Conservation (phyloP, 2,888 invertebrate genomes). For the Euzetes globulus region DNA sequence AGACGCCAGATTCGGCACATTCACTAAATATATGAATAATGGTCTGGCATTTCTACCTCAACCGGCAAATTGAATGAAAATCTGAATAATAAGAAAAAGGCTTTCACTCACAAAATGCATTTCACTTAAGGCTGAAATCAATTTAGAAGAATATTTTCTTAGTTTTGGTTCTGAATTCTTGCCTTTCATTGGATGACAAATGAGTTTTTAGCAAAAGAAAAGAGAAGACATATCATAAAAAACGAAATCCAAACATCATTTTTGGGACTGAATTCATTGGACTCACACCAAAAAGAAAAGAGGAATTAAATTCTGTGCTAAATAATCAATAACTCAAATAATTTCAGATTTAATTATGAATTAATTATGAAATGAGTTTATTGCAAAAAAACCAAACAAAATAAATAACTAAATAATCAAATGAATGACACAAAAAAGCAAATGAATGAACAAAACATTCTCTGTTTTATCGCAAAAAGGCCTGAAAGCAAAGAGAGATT, state of each 20-base stretch:
- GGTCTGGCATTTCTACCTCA: background rate
- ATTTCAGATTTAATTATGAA: background rate
- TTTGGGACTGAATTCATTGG: background rate
- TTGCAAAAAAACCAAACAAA: background rate
- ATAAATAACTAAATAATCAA: background rate
- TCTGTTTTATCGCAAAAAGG: background rate
- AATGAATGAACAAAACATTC: background rate
- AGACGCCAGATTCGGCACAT: background rate
- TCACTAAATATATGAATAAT: background rate
- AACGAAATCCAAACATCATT: no score
- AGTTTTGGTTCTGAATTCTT: no score
- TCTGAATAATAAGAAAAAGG: no score
- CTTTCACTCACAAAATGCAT: no score
- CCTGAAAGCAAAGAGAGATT: conserved; percentile 2
- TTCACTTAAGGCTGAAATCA: no score
- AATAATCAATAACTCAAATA: background rate
- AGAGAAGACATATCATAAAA: no score
- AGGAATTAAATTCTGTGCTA: background rate
- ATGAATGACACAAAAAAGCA: background rate
- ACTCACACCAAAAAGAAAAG: background rate
- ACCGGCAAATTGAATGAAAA: no score
- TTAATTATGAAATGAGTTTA: background rate
- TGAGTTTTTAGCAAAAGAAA: no score
- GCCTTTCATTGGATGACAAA: no score
- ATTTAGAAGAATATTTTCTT: no score